Conservation (phyloP, 2,113 vertebrate genomes). For the Labrus mixtus region DNA sequence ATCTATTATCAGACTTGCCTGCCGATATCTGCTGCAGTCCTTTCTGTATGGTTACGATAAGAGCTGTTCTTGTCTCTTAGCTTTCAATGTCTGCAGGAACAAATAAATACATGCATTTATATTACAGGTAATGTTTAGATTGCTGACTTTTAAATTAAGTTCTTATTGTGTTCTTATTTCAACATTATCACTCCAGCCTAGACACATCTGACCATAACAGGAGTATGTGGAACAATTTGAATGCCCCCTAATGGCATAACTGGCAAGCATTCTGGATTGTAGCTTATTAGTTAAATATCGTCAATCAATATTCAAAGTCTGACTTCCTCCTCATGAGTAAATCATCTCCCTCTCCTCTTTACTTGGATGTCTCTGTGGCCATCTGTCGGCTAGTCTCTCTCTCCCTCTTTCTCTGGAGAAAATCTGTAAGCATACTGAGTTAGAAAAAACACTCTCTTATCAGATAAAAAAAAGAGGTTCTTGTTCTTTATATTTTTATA, state of each 20-base stretch:
- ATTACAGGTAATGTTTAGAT: neutral
- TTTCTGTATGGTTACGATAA: constrained; percentile 19
- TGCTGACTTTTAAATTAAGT: neutral
- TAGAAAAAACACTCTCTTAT: neutral
- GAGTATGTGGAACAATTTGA: neutral
- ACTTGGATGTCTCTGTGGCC: neutral
- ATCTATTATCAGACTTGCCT: constrained; percentile 34
- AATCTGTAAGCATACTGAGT: neutral
- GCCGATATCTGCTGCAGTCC: constrained; percentile 43
- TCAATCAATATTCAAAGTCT: neutral
- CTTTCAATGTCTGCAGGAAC: constrained; percentile 16
- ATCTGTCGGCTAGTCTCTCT: neutral
- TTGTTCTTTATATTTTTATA: too few species aligned
- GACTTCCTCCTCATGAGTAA: neutral
- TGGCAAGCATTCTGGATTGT: neutral
- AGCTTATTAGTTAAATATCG: neutral
- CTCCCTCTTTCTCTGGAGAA: neutral
- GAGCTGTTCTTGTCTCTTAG: constrained; percentile 20
- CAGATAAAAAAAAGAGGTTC: too few species aligned
- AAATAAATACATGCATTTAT: neutral
- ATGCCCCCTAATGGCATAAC: neutral
- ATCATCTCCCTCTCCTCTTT: neutral
- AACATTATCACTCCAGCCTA: neutral
- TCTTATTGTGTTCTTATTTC: neutral
- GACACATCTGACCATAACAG: neutral